Evolutionary conservation across 2,113 vertebrate species (phyloP).

Genomic region (Taurulus bubalis): DNA sequence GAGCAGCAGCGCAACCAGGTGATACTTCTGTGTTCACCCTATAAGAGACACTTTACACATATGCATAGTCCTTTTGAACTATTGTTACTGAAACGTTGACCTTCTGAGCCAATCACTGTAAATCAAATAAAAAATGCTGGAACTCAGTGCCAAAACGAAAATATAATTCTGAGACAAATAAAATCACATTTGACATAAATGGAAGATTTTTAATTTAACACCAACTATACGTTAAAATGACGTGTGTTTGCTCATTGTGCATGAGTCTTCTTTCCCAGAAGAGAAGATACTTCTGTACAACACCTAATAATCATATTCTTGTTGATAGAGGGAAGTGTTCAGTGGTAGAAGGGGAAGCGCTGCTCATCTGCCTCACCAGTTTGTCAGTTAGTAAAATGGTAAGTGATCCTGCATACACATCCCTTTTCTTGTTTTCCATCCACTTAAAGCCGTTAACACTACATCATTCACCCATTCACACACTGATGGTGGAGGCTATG

Average conservation of each 20-base stretch:
- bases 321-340: neutral
- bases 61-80: neutral
- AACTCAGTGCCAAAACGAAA: neutral
- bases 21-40: neutral
- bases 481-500: neutral
- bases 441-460: too few species aligned
- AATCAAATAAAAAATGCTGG: neutral
- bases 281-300: neutral
- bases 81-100: neutral
- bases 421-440: too few species aligned
- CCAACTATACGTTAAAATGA: neutral
- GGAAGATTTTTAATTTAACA: neutral
- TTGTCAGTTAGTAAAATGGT: neutral
- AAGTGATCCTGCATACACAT: neutral
- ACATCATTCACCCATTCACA: too few species aligned
- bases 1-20: neutral
- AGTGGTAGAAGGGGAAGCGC: neutral
- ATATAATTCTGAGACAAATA: neutral
- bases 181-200: neutral
- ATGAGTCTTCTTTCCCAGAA: slow-evolving; percentile 1
- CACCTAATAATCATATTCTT: neutral
- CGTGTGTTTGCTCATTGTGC: neutral
- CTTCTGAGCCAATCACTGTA: neutral
- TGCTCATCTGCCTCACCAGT: neutral
- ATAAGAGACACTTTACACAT: neutral